Evolutionary conservation across 2,113 vertebrate species (phyloP), one percentile per base, ranked within the genome.

Genomic region (Clarias gariepinus): DNA sequence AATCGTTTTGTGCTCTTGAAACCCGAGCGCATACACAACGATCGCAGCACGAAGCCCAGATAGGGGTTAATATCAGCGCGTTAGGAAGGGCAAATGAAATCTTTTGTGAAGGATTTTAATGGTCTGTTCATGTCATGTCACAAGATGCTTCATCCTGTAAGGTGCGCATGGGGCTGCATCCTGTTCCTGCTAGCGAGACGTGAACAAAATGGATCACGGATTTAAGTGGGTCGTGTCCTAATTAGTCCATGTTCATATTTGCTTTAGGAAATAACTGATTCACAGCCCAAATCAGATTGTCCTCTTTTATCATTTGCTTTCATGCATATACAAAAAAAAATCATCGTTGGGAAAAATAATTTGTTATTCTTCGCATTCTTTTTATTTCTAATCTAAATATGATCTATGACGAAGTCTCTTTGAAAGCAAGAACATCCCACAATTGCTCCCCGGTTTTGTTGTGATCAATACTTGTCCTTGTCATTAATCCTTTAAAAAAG

Each of bases 141-240:
- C 28, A 18, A 8, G 12, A 52, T 60, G 66, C 16, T 66, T 41
- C 53, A 53, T 80, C 52, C 63, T 82, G 78, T 28, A 47, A 63
- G 30, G 33, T 61, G 82, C 33, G 85, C 25, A 52, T 18, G 63
- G 3, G 3, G 28, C 33, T 74, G 41, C 68, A 25, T 63, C 47
- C 58, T 82, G 58, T 81, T 47, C 55, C 15, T 25, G 15, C 28
- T 53, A 4, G 28, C 2, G 23, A 76, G 18, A 36, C 33, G 52
- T 53, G 79, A 79, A 61, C 30, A 41, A 73, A 81, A 66, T 53
- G 11, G n/a, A 73, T 52, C 12, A 25, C 23, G 19, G 12, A 36
- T 86, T 82, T 25, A 82, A 82, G 47, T 82, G 58, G 69, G 69
- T 83, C 66, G 63, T 87, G 80, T 61, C 80, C 86, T 57, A 64